Conservation (phyloP, 2,888 invertebrate species). For the Bruchidius siliquastri region DNA sequence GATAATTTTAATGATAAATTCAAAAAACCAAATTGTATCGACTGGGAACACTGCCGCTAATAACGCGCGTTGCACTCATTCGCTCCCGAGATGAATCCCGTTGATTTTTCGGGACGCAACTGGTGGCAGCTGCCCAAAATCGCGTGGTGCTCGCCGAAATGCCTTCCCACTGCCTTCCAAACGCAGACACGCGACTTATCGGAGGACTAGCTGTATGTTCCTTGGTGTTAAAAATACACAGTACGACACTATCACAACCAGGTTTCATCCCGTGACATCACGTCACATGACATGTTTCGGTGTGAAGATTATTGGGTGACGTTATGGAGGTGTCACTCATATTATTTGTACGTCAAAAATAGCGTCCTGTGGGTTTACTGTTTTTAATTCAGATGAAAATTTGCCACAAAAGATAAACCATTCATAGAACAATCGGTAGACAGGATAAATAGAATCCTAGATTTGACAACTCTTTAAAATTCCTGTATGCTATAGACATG, state of each 20-base stretch:
- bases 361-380: no score
- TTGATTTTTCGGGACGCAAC: background rate
- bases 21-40: background rate
- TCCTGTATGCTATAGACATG: no score
- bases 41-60: no score
- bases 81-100: background rate
- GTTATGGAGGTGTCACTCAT: background rate
- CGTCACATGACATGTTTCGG: background rate
- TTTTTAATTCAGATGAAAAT: no score
- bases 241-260: background rate
- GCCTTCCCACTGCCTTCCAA: background rate
- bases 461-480: no score
- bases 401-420: no score
- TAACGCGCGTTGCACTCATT: background rate
- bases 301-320: background rate
- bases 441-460: no score
- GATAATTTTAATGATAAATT: background rate
- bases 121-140: background rate
- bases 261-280: background rate
- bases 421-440: no score
- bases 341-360: no score
- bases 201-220: background rate
- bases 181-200: background rate
- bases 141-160: background rate
- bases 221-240: background rate